Percentiles rank a stretch among this genome's conserved stretches.
Evolutionary conservation across 1,140 invertebrate genomes (phyloP).

Genomic region (Micrasema longulum): DNA sequence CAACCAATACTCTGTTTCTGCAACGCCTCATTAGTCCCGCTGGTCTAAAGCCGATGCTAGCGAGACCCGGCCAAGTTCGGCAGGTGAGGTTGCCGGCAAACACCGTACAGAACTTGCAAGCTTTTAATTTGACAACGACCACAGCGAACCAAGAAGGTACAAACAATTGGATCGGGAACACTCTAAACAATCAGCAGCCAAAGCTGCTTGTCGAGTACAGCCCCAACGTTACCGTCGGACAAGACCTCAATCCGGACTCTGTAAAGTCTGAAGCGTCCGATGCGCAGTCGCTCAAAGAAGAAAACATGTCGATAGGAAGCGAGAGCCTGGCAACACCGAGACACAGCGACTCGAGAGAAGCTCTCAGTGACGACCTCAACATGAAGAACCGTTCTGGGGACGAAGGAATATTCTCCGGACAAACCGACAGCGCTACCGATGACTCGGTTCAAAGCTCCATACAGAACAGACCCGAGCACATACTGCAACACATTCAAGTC

Average conservation of each 20-base stretch:
- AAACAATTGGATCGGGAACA: constrained; percentile 39
- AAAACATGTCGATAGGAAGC: constrained; percentile 43
- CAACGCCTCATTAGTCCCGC: constrained; percentile 64
- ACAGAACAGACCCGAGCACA: constrained; percentile 28
- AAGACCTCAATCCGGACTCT: constrained; percentile 45
- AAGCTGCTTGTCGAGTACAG: constrained; percentile 50
- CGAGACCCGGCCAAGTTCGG: constrained; percentile 62
- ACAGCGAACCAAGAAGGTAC: constrained; percentile 59
- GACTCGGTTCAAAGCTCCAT: constrained; percentile 31
- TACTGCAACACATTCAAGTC: constrained; percentile 45
- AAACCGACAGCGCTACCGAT: constrained; percentile 35
- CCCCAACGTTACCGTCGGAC: constrained; percentile 32
- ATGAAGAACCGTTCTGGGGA: constrained; percentile 36
- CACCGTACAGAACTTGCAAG: constrained; percentile 65
- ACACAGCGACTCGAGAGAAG: constrained; percentile 37
- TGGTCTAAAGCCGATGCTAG: constrained; percentile 64
- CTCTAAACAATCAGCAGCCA: constrained; percentile 41
- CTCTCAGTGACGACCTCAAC: constrained; percentile 37
- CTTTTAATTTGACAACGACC: constrained; percentile 61
- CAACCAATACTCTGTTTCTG: constrained; percentile 69
- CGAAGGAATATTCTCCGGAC: constrained; percentile 44
- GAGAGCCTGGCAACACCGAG: constrained; percentile 41
- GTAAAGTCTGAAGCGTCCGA: constrained; percentile 49
- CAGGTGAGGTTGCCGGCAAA: constrained; percentile 64
- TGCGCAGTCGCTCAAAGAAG: constrained; percentile 47